Conservation (phyloP, 1,140 invertebrate species). For the Drosophila malerkotliana region DNA sequence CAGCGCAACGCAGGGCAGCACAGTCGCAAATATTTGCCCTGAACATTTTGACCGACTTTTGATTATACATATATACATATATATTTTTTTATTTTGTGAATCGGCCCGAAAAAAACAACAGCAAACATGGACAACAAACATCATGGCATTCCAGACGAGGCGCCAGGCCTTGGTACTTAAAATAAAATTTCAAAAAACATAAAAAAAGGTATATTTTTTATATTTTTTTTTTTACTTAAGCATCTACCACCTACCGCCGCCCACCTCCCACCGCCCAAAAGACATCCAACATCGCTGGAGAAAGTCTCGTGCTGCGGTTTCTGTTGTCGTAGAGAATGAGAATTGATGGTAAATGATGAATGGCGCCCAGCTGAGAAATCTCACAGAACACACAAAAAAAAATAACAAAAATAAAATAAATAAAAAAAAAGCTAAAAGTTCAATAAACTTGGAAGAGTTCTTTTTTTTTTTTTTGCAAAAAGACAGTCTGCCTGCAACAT, state of each 20-base stretch:
- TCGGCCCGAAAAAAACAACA: slow-evolving; percentile 4
- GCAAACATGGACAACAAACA: slow-evolving; percentile 33
- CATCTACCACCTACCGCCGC: not conserved
- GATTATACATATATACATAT: not conserved
- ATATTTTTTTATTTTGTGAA: not conserved
- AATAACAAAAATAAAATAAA: not conserved
- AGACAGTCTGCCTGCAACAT: slow-evolving; percentile 16
- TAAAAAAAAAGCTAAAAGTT: slow-evolving; percentile 33
- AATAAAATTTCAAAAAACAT: not conserved
- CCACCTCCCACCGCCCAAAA: not conserved
- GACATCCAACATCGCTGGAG: slow-evolving; percentile 28
- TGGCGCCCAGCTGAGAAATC: slow-evolving; percentile 39
- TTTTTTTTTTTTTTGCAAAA: slow-evolving; percentile 51
- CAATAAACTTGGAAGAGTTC: slow-evolving; percentile 63
- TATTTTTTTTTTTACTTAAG: not conserved
- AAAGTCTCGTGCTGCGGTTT: slow-evolving; percentile 56
- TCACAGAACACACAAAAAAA: not conserved
- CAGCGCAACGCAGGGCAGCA: not conserved
- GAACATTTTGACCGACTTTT: slow-evolving; percentile 41
- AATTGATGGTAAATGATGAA: slow-evolving; percentile 41
- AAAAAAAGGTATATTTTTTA: not conserved
- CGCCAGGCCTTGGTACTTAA: slow-evolving; percentile 20
- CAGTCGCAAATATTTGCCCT: slow-evolving; percentile 28
- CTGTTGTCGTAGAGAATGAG: slow-evolving; percentile 30
- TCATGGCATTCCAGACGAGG: slow-evolving; percentile 21